phyloP scores from a whole-genome alignment of 2,113 vertebrate genomes.

The Dromaius novaehollandiae region DNA sequence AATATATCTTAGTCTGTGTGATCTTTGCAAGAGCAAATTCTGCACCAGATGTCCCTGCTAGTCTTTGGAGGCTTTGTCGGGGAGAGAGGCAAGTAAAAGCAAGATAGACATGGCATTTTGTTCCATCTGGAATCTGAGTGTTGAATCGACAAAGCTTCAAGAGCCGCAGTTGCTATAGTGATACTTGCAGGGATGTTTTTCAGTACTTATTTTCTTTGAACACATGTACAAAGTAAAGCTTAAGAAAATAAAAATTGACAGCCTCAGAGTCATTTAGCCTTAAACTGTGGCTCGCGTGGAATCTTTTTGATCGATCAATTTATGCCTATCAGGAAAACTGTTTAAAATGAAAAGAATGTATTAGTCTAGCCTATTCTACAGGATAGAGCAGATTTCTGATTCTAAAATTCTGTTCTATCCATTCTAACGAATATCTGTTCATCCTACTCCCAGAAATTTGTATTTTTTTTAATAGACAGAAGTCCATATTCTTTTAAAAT shows the following conservation, averaged over 20 bases:
- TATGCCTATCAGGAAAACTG: background rate
- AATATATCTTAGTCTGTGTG: background rate
- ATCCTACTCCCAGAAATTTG: background rate
- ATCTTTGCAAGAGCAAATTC: constrained; percentile 23
- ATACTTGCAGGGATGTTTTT: constrained; percentile 42
- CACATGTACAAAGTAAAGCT: constrained; percentile 14
- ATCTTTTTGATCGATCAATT: background rate
- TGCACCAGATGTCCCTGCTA: constrained; percentile 27
- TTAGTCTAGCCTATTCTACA: background rate
- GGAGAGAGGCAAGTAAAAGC: constrained; percentile 40
- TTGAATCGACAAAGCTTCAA: constrained; percentile 34
- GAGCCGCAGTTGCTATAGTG: constrained; percentile 64
- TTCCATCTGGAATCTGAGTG: constrained; percentile 44
- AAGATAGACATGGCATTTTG: constrained; percentile 50
- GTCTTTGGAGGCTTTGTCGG: constrained; percentile 28
- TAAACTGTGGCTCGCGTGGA: background rate
- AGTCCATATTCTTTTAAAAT: background rate
- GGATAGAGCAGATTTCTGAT: too few species aligned
- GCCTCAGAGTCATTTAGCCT: constrained; percentile 6
- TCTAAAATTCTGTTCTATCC: too few species aligned
- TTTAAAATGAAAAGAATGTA: constrained; percentile 5
- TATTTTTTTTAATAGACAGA: background rate
- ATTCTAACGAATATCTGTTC: background rate
- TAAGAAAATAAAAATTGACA: constrained; percentile 35
- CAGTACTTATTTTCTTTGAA: constrained; percentile 40